These are phyloP conservation scores for Ennomos quercinarius DNA, from an alignment of 2,888 invertebrate genomes.

Conservation along the genomic window DNA sequence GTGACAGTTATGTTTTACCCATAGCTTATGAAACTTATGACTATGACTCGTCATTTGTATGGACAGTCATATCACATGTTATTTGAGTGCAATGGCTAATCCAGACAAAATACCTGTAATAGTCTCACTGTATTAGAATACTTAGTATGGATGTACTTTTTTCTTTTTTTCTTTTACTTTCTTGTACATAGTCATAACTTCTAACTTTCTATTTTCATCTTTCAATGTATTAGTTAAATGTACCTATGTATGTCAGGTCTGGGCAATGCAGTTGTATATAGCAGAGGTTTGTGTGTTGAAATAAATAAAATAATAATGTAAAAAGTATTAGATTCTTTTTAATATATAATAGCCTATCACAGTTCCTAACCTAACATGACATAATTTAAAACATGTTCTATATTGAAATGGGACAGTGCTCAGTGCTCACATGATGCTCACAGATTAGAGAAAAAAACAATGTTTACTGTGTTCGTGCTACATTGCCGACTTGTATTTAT, in stretches of 20 bases:
- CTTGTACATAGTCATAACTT: conserved; percentile 20
- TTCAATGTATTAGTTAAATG: conserved; percentile 8
- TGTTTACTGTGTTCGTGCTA: too few species aligned
- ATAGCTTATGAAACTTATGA: background rate
- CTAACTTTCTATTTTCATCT: background rate
- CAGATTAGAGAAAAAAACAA: too few species aligned
- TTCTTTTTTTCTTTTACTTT: conserved; percentile 3
- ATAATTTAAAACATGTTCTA: too few species aligned
- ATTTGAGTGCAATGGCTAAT: too few species aligned
- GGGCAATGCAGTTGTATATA: conserved; percentile 43
- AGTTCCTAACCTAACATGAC: too few species aligned
- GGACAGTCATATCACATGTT: too few species aligned
- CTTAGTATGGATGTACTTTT: conserved; percentile 4
- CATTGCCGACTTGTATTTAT: too few species aligned
- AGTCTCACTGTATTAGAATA: background rate
- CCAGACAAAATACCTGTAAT: background rate
- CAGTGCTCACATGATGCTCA: too few species aligned
- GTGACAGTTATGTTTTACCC: conserved; percentile 5
- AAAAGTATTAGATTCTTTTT: too few species aligned
- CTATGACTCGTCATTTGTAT: too few species aligned
- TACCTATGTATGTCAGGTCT: conserved; percentile 24
- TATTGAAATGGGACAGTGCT: too few species aligned
- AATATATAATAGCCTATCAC: too few species aligned
- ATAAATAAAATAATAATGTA: conserved; percentile 23
- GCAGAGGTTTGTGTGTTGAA: conserved; percentile 35